Conservation (phyloP, 1,140 invertebrate genomes). For the Mactra quadrangularis region DNA sequence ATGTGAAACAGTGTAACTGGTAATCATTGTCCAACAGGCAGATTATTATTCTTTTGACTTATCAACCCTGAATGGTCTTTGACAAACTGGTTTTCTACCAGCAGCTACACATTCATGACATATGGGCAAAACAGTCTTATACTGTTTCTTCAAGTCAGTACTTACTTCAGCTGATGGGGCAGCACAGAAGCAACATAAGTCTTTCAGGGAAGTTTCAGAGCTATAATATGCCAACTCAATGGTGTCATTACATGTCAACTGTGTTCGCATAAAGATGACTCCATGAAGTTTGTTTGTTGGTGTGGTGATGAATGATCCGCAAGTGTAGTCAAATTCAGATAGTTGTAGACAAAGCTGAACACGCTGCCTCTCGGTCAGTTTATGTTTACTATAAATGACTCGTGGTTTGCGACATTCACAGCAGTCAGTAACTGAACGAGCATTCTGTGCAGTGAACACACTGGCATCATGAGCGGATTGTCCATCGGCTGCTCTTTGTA, state of each 20-base stretch:
- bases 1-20: no score
- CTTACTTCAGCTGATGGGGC: neutral
- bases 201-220: constrained; percentile 6
- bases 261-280: neutral
- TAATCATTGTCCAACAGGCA: no score
- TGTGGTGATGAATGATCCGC: constrained; percentile 18
- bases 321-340: constrained; percentile 23
- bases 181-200: constrained; percentile 30
- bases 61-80: constrained; percentile 18
- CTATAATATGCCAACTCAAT: constrained; percentile 38
- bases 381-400: constrained; percentile 27
- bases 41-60: no score
- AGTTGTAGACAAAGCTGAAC: no score
- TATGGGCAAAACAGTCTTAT: constrained; percentile 31
- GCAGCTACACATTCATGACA: constrained; percentile 10
- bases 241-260: constrained; percentile 11
- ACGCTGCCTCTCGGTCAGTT: constrained; percentile 13
- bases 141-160: neutral
- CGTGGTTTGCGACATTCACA: constrained; percentile 24
- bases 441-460: constrained; percentile 13
- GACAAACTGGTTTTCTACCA: constrained; percentile 7
- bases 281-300: constrained; percentile 8
- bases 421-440: no score
- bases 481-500: neutral
- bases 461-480: neutral